A percentile compares a stretch with the other conserved stretches of the same genome.
Conservation (phyloP, 2,113 vertebrate genomes). For the Hippocampus mohnikei region DNA sequence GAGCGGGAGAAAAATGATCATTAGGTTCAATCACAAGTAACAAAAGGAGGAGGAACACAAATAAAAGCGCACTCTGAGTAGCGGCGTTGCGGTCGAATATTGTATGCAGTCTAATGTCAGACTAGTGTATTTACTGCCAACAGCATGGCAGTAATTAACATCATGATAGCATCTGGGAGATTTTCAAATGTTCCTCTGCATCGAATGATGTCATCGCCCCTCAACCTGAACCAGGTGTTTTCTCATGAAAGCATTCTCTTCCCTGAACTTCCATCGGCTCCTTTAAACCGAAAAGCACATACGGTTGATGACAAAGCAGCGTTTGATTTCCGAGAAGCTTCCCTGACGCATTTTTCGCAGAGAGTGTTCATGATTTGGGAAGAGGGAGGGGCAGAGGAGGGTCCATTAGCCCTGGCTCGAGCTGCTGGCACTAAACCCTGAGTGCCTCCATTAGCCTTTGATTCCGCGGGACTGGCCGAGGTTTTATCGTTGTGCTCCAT, state of each 20-base stretch:
- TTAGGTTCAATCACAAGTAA: not conserved
- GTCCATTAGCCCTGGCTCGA: slow-evolving; percentile 39
- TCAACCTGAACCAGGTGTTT: slow-evolving; percentile 17
- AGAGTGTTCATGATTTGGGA: not conserved
- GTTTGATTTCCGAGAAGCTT: not conserved
- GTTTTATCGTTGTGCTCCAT: slow-evolving; percentile 55
- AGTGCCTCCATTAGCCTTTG: slow-evolving; percentile 26
- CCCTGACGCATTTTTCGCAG: not conserved
- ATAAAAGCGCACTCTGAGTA: not conserved
- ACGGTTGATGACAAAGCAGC: slow-evolving; percentile 5
- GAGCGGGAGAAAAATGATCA: not conserved
- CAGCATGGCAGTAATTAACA: not conserved
- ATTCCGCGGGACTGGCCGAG: slow-evolving; percentile 41
- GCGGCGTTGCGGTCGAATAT: not conserved
- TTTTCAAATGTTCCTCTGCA: slow-evolving; percentile 3
- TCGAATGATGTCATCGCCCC: slow-evolving; percentile 1
- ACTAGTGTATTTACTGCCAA: not conserved
- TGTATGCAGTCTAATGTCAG: not conserved
- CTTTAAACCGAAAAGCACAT: slow-evolving; percentile 14
- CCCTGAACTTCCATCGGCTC: slow-evolving; percentile 10
- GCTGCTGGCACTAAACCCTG: slow-evolving; percentile 45
- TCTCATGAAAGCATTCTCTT: slow-evolving; percentile 3
- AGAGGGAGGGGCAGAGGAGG: slow-evolving; percentile 14
- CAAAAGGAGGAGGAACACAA: not conserved
- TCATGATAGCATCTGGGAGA: not conserved